phyloP scores from a whole-genome alignment of 2,888 invertebrate genomes.

The Gandaritis pyraliata region DNA sequence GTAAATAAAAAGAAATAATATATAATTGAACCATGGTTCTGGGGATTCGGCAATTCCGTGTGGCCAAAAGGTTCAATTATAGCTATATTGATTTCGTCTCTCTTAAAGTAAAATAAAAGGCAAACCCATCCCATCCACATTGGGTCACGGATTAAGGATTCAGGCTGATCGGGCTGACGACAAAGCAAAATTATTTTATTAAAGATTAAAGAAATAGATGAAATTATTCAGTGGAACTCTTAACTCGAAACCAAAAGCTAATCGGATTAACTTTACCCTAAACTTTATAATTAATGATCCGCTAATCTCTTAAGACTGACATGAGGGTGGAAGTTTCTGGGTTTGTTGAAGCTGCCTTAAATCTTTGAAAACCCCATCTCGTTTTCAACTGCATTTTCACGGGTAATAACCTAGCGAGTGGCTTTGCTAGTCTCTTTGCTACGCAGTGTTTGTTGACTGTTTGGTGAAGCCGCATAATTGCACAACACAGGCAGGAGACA shows the following conservation, averaged over 20 bases:
- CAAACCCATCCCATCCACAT: slow-evolving; percentile 46
- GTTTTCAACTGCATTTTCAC: slow-evolving; percentile 19
- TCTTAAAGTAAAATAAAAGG: slow-evolving; percentile 46
- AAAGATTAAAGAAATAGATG: slow-evolving; percentile 45
- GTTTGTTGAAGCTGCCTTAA: slow-evolving; percentile 37
- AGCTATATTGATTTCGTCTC: slow-evolving; percentile 41
- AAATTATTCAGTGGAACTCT: slow-evolving; percentile 49
- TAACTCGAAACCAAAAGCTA: slow-evolving; percentile 56
- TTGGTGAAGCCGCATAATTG: neutral
- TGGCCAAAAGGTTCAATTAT: slow-evolving; percentile 38
- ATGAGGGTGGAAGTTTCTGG: slow-evolving; percentile 52
- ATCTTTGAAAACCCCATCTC: slow-evolving; percentile 28
- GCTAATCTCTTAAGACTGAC: slow-evolving; percentile 65
- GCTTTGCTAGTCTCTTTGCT: neutral
- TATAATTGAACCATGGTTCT: slow-evolving; percentile 5
- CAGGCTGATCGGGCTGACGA: slow-evolving; percentile 32
- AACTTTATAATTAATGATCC: slow-evolving; percentile 71
- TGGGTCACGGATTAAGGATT: slow-evolving; percentile 46
- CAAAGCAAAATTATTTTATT: slow-evolving; percentile 37
- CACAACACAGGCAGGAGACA: neutral
- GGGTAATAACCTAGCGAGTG: neutral
- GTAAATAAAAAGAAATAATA: neutral
- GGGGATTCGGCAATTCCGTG: slow-evolving; percentile 20
- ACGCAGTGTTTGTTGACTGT: neutral
- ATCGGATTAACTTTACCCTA: slow-evolving; percentile 60